phyloP scores from a whole-genome alignment of 1,140 invertebrate species.

The Drosophila bipectinata region DNA sequence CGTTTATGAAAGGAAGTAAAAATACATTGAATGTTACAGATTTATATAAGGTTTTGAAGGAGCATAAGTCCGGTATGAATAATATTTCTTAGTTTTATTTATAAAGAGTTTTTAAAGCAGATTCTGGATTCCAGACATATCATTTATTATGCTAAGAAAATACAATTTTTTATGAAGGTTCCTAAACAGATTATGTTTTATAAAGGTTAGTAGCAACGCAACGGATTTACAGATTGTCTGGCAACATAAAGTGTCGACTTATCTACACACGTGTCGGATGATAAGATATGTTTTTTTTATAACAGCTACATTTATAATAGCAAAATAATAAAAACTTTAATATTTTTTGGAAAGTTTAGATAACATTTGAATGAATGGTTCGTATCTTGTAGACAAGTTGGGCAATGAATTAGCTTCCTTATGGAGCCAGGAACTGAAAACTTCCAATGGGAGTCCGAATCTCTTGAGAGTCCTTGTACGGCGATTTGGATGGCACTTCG shows the following conservation, averaged over 20 bases:
- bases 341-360: conserved; percentile 25
- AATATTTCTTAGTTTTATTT: background rate
- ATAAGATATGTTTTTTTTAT: too few relatives aligned
- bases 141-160: background rate
- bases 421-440: conserved; percentile 62
- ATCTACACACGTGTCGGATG: too few relatives aligned
- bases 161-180: background rate
- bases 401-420: conserved; percentile 64
- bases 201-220: too few relatives aligned
- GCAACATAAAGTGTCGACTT: too few relatives aligned
- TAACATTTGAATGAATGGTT: background rate
- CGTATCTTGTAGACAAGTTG: conserved; percentile 59
- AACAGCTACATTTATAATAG: too few relatives aligned
- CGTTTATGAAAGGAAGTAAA: conserved; percentile 85
- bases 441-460: conserved; percentile 68
- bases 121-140: too few relatives aligned
- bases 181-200: too few relatives aligned
- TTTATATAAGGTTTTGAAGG: conserved; percentile 85
- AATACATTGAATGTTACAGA: conserved; percentile 85
- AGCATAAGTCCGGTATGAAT: conserved; percentile 85
- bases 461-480: conserved; percentile 54
- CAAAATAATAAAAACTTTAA: too few relatives aligned
- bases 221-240: too few relatives aligned
- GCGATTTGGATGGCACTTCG: conserved; percentile 71
- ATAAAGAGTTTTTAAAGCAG: too few relatives aligned